Percentiles rank a stretch among this genome's conserved stretches.
These are phyloP conservation scores for Saturnia pavonia DNA, from an alignment of 2,888 invertebrate species.

Conservation along the genomic window DNA sequence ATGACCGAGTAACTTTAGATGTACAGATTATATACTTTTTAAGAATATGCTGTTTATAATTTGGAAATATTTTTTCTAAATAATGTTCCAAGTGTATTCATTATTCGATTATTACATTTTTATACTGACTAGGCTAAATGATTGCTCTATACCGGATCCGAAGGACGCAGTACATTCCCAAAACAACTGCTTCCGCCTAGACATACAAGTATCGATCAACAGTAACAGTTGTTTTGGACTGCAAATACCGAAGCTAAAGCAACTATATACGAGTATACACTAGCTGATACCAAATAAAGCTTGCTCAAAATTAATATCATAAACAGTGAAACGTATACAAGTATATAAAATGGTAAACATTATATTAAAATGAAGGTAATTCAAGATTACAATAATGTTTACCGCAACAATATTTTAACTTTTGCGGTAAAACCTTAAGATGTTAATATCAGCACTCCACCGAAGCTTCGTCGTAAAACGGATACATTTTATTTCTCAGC, in stretches of 20 bases:
- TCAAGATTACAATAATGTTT: not conserved
- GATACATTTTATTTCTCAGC: slow-evolving; percentile 45
- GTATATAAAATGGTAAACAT: not conserved
- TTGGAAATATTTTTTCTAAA: too few relatives aligned
- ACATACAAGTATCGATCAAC: not conserved
- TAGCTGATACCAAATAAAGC: not conserved
- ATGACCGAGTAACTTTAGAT: not conserved
- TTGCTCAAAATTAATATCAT: not conserved
- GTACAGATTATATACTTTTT: not conserved
- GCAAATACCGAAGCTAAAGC: not conserved
- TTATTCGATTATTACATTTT: too few relatives aligned
- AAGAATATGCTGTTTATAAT: too few relatives aligned
- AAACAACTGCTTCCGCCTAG: not conserved
- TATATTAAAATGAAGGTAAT: not conserved
- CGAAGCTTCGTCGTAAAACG: slow-evolving; percentile 33
- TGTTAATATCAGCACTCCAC: slow-evolving; percentile 28
- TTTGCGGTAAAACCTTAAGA: slow-evolving; percentile 25
- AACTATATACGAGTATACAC: not conserved
- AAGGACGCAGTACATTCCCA: not conserved
- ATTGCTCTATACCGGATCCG: not conserved
- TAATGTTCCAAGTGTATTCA: too few relatives aligned
- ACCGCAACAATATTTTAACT: slow-evolving; percentile 8
- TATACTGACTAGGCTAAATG: not conserved
- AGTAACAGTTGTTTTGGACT: not conserved
- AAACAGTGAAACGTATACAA: not conserved